Percentiles rank a stretch among this genome's conserved stretches.
Evolutionary conservation across 2,888 invertebrate species (phyloP).

Genomic region (Agrochola macilenta): DNA sequence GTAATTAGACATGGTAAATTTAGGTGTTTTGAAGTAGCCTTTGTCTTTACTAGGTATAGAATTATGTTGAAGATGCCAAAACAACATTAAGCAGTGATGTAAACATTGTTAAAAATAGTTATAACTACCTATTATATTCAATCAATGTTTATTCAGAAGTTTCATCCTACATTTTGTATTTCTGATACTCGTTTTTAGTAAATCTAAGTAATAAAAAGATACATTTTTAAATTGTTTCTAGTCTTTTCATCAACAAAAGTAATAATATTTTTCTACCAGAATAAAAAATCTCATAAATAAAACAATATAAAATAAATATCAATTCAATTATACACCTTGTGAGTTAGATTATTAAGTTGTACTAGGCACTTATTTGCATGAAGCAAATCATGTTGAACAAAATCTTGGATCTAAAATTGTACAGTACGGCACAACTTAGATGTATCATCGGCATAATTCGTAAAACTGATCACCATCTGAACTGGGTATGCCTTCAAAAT

Average conservation of each 20-base stretch:
- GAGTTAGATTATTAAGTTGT: not conserved
- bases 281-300: not conserved
- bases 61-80: constrained; percentile 42
- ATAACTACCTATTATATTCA: not conserved
- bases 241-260: not conserved
- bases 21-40: constrained; percentile 12
- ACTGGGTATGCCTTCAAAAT: too few relatives aligned
- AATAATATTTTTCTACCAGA: not conserved
- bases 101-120: constrained; percentile 52
- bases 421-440: too few relatives aligned
- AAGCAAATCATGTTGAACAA: not conserved
- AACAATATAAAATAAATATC: not conserved
- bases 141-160: not conserved
- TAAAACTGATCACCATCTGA: too few relatives aligned
- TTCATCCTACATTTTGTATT: not conserved
- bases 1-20: constrained; percentile 14
- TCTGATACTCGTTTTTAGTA: not conserved
- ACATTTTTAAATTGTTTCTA: not conserved
- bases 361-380: not conserved
- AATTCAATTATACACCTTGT: not conserved
- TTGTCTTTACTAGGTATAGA: constrained; percentile 8
- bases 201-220: not conserved
- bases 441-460: too few relatives aligned
- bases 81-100: constrained; percentile 37
- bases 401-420: not conserved